These are phyloP conservation scores for Shargacucullia verbasci DNA, from an alignment of 2,888 invertebrate species.

Conservation along the genomic window DNA sequence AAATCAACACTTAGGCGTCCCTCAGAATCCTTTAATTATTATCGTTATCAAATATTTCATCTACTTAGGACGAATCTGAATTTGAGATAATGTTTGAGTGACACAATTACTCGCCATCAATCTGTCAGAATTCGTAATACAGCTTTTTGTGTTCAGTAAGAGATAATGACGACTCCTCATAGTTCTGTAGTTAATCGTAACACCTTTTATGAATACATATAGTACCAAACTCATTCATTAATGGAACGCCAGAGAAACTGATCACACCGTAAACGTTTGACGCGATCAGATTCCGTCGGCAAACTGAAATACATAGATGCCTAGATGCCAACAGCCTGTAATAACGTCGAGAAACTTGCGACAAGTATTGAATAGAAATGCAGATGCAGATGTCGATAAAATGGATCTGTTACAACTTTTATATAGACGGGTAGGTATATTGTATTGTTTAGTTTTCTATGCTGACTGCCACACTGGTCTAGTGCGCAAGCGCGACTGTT, in stretches of 20 bases:
- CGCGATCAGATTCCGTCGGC: constrained; percentile 16
- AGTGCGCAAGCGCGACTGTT: too few species aligned
- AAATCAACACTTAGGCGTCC: too few species aligned
- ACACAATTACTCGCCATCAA: too few species aligned
- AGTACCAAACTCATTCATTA: constrained; percentile 7
- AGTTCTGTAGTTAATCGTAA: neutral
- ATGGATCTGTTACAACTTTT: constrained; percentile 14
- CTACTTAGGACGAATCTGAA: too few species aligned
- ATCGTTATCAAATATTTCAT: too few species aligned
- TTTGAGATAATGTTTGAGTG: too few species aligned
- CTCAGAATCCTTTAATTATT: too few species aligned
- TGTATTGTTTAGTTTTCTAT: neutral
- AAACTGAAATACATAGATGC: constrained; percentile 40
- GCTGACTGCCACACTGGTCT: too few species aligned
- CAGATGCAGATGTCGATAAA: constrained; percentile 8
- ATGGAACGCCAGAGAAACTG: neutral
- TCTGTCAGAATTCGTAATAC: too few species aligned
- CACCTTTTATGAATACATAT: neutral
- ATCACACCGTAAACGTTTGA: constrained; percentile 8
- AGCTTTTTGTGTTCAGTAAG: too few species aligned
- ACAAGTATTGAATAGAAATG: constrained; percentile 56
- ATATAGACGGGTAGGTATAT: neutral
- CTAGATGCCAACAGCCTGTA: constrained; percentile 34
- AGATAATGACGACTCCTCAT: neutral
- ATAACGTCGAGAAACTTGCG: constrained; percentile 45